Conservation (phyloP, 2,797 vertebrate genomes). For the Epinephelus coioides region DNA sequence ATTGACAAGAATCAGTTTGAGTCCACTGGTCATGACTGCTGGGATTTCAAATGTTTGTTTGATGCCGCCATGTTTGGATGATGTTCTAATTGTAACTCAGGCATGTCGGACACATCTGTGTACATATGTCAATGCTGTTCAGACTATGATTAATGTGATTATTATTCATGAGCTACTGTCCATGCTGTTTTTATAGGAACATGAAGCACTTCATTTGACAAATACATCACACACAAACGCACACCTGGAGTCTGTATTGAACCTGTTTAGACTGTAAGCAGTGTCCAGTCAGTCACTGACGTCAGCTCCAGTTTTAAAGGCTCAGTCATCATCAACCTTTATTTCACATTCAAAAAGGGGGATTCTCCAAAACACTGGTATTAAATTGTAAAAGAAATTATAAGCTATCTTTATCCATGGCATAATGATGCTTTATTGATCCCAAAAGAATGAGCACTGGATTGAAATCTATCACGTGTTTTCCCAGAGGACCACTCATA, state of each 20-base stretch:
- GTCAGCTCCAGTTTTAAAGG: neutral
- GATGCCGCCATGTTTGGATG: neutral
- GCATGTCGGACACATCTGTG: slow-evolving; percentile 35
- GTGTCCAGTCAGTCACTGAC: no score
- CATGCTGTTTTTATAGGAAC: slow-evolving; percentile 12
- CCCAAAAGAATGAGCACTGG: no score
- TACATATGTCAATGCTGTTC: neutral
- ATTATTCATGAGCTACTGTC: slow-evolving; percentile 10
- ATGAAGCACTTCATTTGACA: neutral
- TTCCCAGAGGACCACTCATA: no score
- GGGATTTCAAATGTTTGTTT: neutral
- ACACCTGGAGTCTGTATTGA: neutral
- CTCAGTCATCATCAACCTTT: neutral
- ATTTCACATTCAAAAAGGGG: neutral
- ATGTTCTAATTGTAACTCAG: slow-evolving; percentile 12
- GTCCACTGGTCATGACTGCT: neutral
- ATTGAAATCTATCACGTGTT: no score
- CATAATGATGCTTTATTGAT: neutral
- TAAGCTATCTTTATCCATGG: neutral
- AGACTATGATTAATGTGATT: slow-evolving; percentile 7
- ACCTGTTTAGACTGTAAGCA: neutral
- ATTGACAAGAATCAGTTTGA: no score
- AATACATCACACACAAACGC: neutral
- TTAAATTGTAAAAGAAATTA: neutral
- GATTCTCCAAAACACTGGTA: neutral